Evolutionary conservation across 2,113 vertebrate genomes (phyloP), one percentile per base, ranked within the genome.

Genomic region (Cygnus atratus): DNA sequence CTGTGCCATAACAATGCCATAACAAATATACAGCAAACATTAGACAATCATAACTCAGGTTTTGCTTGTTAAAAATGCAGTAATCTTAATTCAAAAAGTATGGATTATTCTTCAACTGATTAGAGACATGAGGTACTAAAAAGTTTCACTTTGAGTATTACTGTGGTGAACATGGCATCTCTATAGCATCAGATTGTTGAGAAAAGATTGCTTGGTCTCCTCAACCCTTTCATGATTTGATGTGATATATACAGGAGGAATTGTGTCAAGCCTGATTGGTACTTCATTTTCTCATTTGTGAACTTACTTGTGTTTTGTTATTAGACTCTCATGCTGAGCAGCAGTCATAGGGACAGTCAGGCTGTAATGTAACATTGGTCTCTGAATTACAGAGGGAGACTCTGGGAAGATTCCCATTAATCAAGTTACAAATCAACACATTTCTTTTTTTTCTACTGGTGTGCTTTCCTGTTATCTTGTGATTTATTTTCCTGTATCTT

Each of bases 371-470:
- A 93, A 84, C 44, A 52, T 21, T 88, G 31, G 29, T 82, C 16
- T 90, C 85, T 93, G 68, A 88, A 86, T 87, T 92, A 68, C 31
- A 84, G 37, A 93, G 57, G 28, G n/a, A 87, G 54, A 87, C 75
- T 92, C 18, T 81, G 37, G 58, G 54, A 92, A 92, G 37, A 70
- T 71, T 73, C 65, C 58, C 50, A 80, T 92, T 95, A 88, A 93
- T 81, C 84, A 92, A 24, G 12, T 70, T 87, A 54, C 58, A 86
- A 91, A 89, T 3, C 57, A 78, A 28, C 31, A 67, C 29, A 68
- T 91, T 41, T 20, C 7, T 52, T 63, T 71, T 87, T 54, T 89
- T 90, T 55, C 18, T 83, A 19, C 11, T 88, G 18, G 8, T 58
- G 24, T 87, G 29, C 7, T 84, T 82, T 81, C 29, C 31, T 89